These are phyloP conservation scores for Numenius phaeopus DNA, from an alignment of 2,797 vertebrate genomes.

Conservation along the genomic window DNA sequence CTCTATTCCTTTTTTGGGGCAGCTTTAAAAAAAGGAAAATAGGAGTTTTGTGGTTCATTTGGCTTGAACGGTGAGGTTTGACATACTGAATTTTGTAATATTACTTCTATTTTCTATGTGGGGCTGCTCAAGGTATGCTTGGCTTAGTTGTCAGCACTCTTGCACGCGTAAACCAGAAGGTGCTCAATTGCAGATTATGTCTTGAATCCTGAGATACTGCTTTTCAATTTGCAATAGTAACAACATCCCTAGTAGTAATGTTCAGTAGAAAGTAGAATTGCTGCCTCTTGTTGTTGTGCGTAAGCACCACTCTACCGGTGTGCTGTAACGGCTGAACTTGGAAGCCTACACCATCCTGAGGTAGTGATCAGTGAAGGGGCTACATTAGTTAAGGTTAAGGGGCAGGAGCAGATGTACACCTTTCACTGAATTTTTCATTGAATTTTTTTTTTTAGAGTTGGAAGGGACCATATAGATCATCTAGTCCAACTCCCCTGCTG, in stretches of 20 bases:
- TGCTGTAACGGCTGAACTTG: neutral
- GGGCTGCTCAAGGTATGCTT: neutral
- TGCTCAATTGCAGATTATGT: neutral
- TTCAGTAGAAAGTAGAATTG: neutral
- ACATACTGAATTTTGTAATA: neutral
- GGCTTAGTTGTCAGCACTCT: neutral
- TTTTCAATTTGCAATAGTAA: neutral
- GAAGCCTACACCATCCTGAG: neutral
- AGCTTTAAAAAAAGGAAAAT: neutral
- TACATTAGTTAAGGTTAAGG: neutral
- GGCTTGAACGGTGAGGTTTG: neutral
- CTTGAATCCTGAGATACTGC: neutral
- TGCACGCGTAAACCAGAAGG: neutral
- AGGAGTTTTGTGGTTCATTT: constrained; percentile 1
- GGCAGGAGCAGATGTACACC: neutral
- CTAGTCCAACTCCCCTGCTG: too few species aligned
- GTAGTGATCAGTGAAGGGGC: neutral
- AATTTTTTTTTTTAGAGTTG: too few species aligned
- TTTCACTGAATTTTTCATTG: too few species aligned
- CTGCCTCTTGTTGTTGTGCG: neutral
- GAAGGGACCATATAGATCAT: too few species aligned
- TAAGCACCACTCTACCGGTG: neutral
- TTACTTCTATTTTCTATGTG: neutral
- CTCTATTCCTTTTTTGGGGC: neutral
- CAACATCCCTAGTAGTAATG: neutral